Percentiles rank a stretch among this genome's conserved stretches.
phyloP scores from a whole-genome alignment of 2,888 invertebrate genomes.

The Tipula lateralis region DNA sequence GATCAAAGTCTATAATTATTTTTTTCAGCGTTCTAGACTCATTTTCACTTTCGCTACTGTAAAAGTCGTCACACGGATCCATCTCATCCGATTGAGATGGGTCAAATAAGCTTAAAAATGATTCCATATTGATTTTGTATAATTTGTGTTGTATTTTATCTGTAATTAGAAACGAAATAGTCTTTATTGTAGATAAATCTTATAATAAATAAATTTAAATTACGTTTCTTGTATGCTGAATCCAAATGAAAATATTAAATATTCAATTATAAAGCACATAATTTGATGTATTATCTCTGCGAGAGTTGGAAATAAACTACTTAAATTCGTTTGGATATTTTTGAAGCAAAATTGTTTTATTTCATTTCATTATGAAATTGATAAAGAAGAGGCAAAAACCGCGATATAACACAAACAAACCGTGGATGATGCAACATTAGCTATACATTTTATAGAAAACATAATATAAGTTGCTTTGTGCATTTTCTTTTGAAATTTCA shows the following conservation, averaged over 20 bases:
- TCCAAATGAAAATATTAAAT: neutral
- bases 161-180: neutral
- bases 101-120: slow-evolving; percentile 76
- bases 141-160: neutral
- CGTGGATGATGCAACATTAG: neutral
- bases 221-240: neutral
- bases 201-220: neutral
- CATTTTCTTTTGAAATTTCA: neutral
- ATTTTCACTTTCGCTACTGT: slow-evolving; percentile 38
- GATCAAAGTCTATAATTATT: slow-evolving; percentile 52
- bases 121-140: slow-evolving; percentile 59
- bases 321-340: neutral
- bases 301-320: neutral
- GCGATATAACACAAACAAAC: neutral
- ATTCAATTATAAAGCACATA: slow-evolving; percentile 1
- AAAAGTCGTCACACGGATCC: slow-evolving; percentile 34
- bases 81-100: slow-evolving; percentile 51
- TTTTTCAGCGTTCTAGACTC: slow-evolving; percentile 39
- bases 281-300: neutral
- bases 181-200: too few species aligned
- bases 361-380: neutral
- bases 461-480: neutral
- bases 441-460: neutral
- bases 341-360: neutral
- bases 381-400: neutral